Percentiles rank a stretch among this genome's conserved stretches.
phyloP scores from a whole-genome alignment of 2,797 vertebrate genomes.

The Gymnocypris eckloni region DNA sequence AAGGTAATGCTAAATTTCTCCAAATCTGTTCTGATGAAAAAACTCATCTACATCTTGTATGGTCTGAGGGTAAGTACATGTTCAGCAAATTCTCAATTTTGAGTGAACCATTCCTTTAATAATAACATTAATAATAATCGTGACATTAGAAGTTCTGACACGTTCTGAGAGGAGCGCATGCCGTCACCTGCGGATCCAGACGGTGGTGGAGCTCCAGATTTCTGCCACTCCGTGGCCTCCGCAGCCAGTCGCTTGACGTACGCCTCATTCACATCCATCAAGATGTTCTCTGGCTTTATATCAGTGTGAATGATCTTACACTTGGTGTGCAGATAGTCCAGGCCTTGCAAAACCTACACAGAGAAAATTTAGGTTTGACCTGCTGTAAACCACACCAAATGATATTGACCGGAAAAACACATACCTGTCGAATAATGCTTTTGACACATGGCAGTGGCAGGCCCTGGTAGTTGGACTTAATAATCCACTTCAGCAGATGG shows the following conservation, averaged over 20 bases:
- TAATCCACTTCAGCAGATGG: constrained; percentile 98
- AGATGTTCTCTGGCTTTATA: constrained; percentile 97
- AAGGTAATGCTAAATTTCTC: too few species aligned
- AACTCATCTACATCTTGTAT: too few species aligned
- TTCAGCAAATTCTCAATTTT: too few species aligned
- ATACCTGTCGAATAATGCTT: constrained; percentile 93
- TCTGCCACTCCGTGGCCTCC: constrained; percentile 96
- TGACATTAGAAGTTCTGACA: neutral
- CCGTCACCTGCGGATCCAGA: constrained; percentile 92
- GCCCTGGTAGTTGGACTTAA: constrained; percentile 98
- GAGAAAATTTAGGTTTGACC: neutral
- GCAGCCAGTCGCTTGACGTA: constrained; percentile 93
- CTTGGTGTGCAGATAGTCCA: constrained; percentile 95
- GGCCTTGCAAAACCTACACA: constrained; percentile 90
- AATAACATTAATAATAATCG: neutral
- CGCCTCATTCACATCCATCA: constrained; percentile 92
- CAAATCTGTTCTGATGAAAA: too few species aligned
- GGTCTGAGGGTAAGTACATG: too few species aligned
- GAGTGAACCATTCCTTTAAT: too few species aligned
- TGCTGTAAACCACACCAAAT: neutral
- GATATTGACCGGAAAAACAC: neutral
- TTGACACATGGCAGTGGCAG: constrained; percentile 92
- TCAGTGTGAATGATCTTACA: constrained; percentile 99
- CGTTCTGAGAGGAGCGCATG: neutral
- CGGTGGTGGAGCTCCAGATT: constrained; percentile 89